Base-by-base conservation (phyloP, 1,140 invertebrate genomes). In the Lanistes nyassanus region DNA sequence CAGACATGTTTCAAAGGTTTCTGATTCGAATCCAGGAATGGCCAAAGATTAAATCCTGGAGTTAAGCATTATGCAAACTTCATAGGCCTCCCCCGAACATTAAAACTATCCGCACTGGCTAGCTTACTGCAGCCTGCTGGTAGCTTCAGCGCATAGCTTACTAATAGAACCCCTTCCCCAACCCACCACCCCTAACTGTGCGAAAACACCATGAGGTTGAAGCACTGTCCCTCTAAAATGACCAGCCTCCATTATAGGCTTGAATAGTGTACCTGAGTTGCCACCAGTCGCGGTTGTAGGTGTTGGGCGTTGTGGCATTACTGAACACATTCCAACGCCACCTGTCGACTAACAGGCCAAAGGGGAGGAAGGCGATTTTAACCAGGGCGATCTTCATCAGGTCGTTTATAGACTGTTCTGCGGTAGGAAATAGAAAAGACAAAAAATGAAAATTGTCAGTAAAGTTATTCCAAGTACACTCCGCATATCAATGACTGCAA, bases 281-380 rank as follows among this genome's bases (percentile, higher is more conserved):
- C 90, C 90, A 91, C 90, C 90, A 91, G 55, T 81, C 77, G 19
- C 80, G 42, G 80, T 91, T 91, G 78, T 88, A 90, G 13, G 85
- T 68, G 0, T 81, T 58, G 1, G 80, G 64, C 3, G 74, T 72
- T 16, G 87, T 88, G 77, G 93, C 91, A 0, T 94, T 94, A 47
- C 93, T 92, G 89, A 96, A 97, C 31, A 97, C 92, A 26, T 93
- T 92, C 93, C 95, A 98, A 23, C 96, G 91, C 92, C 95, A 98
- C 74, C 93, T 88, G 86, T 98, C 96, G 84, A 97, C 91, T 9
- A 95, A 90, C 82, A 94, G 95, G 0, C 94, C 95, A 87, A 94
- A 98, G 0, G 97, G 96, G 2, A 98, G 88, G 85, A 97, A 96
- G 0, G 93, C 94, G 6, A 98, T 92, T 88, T 97, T 97, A 64